phyloP scores from a whole-genome alignment of 2,797 vertebrate genomes.

The Eupleurogrammus muticus region DNA sequence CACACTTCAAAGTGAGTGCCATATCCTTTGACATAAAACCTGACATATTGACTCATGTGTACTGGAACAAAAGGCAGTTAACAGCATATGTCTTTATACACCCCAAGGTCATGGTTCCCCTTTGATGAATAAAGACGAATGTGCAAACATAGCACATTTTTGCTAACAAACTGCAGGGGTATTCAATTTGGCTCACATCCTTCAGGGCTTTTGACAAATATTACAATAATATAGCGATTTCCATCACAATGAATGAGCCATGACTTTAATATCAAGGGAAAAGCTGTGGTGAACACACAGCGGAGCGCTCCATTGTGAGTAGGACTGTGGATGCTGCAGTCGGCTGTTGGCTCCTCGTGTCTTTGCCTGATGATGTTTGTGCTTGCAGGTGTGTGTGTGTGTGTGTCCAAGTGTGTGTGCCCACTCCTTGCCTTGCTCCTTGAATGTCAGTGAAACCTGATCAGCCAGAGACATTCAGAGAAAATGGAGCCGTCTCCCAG shows the following conservation, averaged over 20 bases:
- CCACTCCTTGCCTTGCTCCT: slow-evolving; percentile 32
- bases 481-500: slow-evolving; percentile 53
- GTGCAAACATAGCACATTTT: slow-evolving; percentile 67
- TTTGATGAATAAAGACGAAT: slow-evolving; percentile 58
- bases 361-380: slow-evolving; percentile 27
- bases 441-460: slow-evolving; percentile 70
- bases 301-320: slow-evolving; percentile 11
- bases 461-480: slow-evolving; percentile 50
- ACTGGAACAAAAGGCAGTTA: slow-evolving; percentile 56
- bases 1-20: slow-evolving; percentile 13
- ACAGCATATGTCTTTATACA: slow-evolving; percentile 54
- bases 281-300: slow-evolving; percentile 17
- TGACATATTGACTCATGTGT: slow-evolving; percentile 44
- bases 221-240: slow-evolving; percentile 61
- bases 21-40: slow-evolving; percentile 27
- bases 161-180: slow-evolving; percentile 57
- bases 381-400: slow-evolving; percentile 11
- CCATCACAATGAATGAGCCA: slow-evolving; percentile 65
- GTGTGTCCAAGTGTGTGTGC: slow-evolving; percentile 21
- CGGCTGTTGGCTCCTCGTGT: slow-evolving; percentile 11
- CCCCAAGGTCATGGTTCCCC: slow-evolving; percentile 44
- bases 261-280: slow-evolving; percentile 60
- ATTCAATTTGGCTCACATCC: slow-evolving; percentile 58
- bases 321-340: slow-evolving; percentile 2
- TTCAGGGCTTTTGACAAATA: slow-evolving; percentile 60